A percentile compares a stretch with the other conserved stretches of the same genome.
Conservation (phyloP, 2,888 invertebrate species). For the Macropis europaea region DNA sequence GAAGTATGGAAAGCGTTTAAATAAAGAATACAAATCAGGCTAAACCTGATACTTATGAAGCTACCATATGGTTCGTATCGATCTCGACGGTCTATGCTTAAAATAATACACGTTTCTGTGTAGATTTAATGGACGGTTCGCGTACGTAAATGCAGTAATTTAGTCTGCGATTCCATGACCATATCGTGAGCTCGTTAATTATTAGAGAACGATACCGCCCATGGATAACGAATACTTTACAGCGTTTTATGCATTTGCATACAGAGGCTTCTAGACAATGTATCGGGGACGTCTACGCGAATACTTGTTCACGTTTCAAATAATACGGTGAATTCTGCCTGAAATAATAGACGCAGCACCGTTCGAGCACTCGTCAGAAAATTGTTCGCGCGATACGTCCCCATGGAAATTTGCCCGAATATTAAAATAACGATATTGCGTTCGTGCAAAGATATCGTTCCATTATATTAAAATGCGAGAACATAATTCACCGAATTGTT, state of each 20-base stretch:
- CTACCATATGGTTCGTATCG: slow-evolving; percentile 35
- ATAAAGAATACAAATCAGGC: slow-evolving; percentile 34
- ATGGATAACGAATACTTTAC: slow-evolving; percentile 31
- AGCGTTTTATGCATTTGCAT: slow-evolving; percentile 12
- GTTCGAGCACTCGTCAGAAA: not conserved
- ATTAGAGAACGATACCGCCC: slow-evolving; percentile 47
- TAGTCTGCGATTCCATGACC: slow-evolving; percentile 40
- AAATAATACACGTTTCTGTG: slow-evolving; percentile 51
- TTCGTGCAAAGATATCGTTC: not conserved
- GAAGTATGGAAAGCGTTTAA: slow-evolving; percentile 7
- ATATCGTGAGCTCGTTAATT: slow-evolving; percentile 54
- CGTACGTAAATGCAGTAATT: slow-evolving; percentile 53
- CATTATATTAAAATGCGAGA: not conserved
- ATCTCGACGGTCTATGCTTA: slow-evolving; percentile 32
- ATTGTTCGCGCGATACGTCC: slow-evolving; percentile 5
- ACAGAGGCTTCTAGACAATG: not conserved
- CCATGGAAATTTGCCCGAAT: slow-evolving; percentile 14
- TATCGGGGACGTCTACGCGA: slow-evolving; percentile 11
- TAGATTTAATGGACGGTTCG: slow-evolving; percentile 58
- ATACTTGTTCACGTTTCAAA: not conserved
- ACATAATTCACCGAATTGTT: not conserved
- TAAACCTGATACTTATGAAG: slow-evolving; percentile 39
- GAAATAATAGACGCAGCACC: not conserved
- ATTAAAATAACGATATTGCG: slow-evolving; percentile 2
- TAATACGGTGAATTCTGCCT: not conserved